Evolutionary conservation across 2,797 vertebrate genomes (phyloP).

Genomic region (Xenops minutus): DNA sequence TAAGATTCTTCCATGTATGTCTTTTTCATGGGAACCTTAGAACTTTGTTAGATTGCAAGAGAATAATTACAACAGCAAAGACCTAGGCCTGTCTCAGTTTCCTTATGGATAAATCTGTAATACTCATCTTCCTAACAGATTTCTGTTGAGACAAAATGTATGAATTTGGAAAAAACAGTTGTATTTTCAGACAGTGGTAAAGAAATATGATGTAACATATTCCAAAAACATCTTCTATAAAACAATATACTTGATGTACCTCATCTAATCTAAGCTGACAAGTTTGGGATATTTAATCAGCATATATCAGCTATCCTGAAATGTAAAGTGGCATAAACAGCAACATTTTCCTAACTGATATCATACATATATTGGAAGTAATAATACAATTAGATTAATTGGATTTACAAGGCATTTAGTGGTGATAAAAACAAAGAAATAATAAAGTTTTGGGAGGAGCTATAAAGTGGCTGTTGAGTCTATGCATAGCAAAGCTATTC

Average conservation of each 20-base stretch:
- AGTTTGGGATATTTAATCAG: slow-evolving; percentile 20
- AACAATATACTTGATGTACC: background rate
- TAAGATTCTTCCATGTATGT: background rate
- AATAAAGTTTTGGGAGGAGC: background rate
- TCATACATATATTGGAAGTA: background rate
- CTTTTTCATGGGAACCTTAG: background rate
- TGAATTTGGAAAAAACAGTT: background rate
- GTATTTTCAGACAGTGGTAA: background rate
- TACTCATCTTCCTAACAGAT: background rate
- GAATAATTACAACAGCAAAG: background rate
- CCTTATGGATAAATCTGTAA: background rate
- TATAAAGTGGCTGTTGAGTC: background rate
- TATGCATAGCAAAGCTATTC: background rate
- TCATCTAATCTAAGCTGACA: background rate
- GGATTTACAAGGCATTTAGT: background rate
- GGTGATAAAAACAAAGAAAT: background rate
- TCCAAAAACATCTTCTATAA: background rate
- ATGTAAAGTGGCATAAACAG: background rate
- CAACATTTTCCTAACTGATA: background rate
- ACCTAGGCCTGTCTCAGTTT: background rate
- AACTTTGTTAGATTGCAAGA: background rate
- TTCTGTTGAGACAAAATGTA: background rate
- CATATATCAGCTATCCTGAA: background rate
- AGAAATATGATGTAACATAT: background rate
- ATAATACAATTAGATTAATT: background rate